Evolutionary conservation across 2,888 invertebrate species (phyloP), one percentile per base, ranked within the genome.

Genomic region (Pseudanteris insignis): DNA sequence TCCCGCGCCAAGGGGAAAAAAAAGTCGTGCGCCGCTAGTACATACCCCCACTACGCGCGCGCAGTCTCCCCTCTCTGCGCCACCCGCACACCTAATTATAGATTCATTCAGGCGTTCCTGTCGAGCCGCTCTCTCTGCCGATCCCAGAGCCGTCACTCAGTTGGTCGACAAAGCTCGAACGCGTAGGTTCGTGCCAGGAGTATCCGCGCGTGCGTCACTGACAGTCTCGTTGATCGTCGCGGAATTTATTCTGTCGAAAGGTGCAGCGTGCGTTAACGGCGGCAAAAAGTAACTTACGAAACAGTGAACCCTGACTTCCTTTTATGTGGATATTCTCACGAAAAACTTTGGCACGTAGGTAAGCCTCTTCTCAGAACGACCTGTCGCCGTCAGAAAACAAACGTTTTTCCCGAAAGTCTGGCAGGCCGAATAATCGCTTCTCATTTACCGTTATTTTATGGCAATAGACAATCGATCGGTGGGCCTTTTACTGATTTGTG

Each of bases 91-190:
- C 50, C 54, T 63, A 63, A 63, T 63, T 59, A 63, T 59, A 51
- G 63, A 63, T 63, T 63, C 63, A 63, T 63, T 63, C 54, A 59
- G 54, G 32, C 54, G 38, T 30, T 30, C 30, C 30, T 30, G 36
- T 54, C 44, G 44, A 53, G 12, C 29, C 43, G 43, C 53, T 53
- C 38, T 36, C 26, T 36, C 53, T 18, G 26, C 24, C 46, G 43
- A 46, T 46, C 40, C 44, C 21, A 14, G 28, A 30, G 18, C 26
- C 32, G 53, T 51, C 28, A 33, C 14, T 26, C 51, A 53, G 51
- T 53, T 25, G 51, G 11, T 53, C 33, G 51, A 21, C 43, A 43
- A 21, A 11, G 30, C 36, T 36, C 13, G 38, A 38, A 11, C 21
- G 44, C n/a, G 38, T n/a, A 10, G 7, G 6, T 2, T 21, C 13